These are phyloP conservation scores for Papilio protenor DNA, from an alignment of 2,888 invertebrate genomes.

Conservation along the genomic window DNA sequence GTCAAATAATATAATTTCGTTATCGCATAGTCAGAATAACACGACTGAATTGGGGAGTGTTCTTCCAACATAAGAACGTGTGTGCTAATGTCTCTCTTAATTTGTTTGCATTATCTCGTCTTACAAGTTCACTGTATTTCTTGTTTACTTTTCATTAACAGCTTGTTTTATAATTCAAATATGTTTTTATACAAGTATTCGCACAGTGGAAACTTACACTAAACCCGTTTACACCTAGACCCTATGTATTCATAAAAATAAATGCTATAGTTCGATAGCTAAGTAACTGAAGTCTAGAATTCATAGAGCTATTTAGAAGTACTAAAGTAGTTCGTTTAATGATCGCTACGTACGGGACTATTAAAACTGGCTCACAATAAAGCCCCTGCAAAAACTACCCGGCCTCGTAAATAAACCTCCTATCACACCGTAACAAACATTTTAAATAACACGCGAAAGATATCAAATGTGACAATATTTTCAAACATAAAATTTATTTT, in stretches of 20 bases:
- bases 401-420: constrained; percentile 21
- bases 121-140: constrained; percentile 14
- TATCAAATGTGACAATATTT: too few species aligned
- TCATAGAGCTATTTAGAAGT: constrained; percentile 24
- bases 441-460: neutral
- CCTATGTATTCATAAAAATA: neutral
- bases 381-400: constrained; percentile 48
- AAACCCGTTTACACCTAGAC: too few species aligned
- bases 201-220: too few species aligned
- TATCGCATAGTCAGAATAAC: constrained; percentile 7
- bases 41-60: neutral
- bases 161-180: too few species aligned
- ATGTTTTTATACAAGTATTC: too few species aligned
- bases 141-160: neutral
- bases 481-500: neutral
- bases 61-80: constrained; percentile 21
- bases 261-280: neutral
- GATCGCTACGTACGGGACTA: constrained; percentile 41
- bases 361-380: constrained; percentile 50
- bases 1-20: neutral
- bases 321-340: constrained; percentile 42
- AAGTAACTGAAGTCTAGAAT: neutral
- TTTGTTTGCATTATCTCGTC: constrained; percentile 19
- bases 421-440: constrained; percentile 35
- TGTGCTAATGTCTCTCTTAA: constrained; percentile 26